These are phyloP conservation scores for Chromobotia macracanthus DNA, from an alignment of 2,797 vertebrate species.

Conservation along the genomic window DNA sequence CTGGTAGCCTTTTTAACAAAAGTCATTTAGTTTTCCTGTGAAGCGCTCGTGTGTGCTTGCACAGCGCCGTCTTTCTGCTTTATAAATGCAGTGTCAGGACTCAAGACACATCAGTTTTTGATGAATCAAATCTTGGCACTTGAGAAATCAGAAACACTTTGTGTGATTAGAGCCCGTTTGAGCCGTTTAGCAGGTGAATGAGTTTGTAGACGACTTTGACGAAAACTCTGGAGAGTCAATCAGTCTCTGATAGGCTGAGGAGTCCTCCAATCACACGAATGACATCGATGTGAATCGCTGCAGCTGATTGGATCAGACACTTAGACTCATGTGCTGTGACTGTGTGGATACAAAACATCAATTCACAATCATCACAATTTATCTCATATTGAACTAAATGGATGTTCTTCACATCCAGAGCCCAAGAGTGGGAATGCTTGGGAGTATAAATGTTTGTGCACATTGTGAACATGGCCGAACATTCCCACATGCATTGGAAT, in stretches of 20 bases:
- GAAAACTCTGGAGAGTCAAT: conserved; percentile 60
- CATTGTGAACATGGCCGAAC: background rate
- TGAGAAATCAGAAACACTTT: conserved; percentile 59
- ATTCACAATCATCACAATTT: conserved; percentile 10
- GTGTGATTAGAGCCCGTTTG: conserved; percentile 71
- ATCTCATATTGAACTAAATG: background rate
- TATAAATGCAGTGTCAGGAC: conserved; percentile 48
- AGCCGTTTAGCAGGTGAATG: conserved; percentile 40
- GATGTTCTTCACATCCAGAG: background rate
- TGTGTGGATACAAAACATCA: conserved; percentile 10
- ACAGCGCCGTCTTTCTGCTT: conserved; percentile 33
- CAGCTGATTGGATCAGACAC: conserved; percentile 22
- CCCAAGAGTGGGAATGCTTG: background rate
- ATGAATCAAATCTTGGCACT: conserved; percentile 55
- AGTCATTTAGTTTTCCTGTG: conserved; percentile 28
- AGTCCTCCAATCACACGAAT: conserved; percentile 62
- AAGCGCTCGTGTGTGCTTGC: conserved; percentile 21
- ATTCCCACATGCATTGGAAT: conserved; percentile 21
- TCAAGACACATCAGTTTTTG: conserved; percentile 34
- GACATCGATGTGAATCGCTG: conserved; percentile 56
- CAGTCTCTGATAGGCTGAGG: conserved; percentile 62
- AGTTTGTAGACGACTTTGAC: conserved; percentile 33
- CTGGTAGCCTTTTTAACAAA: conserved; percentile 49
- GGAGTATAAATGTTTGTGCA: background rate
- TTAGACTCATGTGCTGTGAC: conserved; percentile 3